These are phyloP conservation scores for Muschampia plurimacula DNA, from an alignment of 2,888 invertebrate species.

Conservation along the genomic window DNA sequence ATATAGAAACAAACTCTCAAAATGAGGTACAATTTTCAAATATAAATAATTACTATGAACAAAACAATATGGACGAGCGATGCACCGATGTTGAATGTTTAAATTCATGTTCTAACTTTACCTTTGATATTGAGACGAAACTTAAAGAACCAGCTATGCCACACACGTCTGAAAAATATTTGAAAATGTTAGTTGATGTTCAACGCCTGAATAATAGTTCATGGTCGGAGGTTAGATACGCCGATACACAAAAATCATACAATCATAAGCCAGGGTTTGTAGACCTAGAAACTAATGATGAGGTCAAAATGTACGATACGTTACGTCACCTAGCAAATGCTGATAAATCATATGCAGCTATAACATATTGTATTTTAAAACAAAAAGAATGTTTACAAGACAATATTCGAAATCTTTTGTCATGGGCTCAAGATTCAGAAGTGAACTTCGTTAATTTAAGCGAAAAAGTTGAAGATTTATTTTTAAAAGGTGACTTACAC, in stretches of 20 bases:
- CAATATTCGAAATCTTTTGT: background rate
- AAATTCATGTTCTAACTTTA: slow-evolving; percentile 15
- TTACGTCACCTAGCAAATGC: slow-evolving; percentile 11
- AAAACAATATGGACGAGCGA: background rate
- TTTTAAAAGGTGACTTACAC: slow-evolving; percentile 39
- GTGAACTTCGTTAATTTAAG: slow-evolving; percentile 4
- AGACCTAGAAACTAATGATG: slow-evolving; percentile 12
- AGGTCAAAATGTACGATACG: background rate
- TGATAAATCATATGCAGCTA: slow-evolving; percentile 22
- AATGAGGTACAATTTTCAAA: background rate
- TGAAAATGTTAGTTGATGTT: too few species aligned
- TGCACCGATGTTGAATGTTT: too few species aligned
- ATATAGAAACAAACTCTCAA: background rate
- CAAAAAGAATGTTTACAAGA: slow-evolving; percentile 26
- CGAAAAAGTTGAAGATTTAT: slow-evolving; percentile 22
- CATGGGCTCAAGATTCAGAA: slow-evolving; percentile 5
- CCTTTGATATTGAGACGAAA: slow-evolving; percentile 41
- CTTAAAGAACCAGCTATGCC: slow-evolving; percentile 40
- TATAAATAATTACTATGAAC: too few species aligned
- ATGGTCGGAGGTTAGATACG: slow-evolving; percentile 9
- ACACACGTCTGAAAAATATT: slow-evolving; percentile 22
- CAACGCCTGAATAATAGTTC: too few species aligned
- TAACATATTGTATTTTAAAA: slow-evolving; percentile 14
- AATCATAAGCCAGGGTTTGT: slow-evolving; percentile 10
- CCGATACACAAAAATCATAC: slow-evolving; percentile 16